Base-by-base conservation (phyloP, 2,113 vertebrate species). In the Carassius auratus region DNA sequence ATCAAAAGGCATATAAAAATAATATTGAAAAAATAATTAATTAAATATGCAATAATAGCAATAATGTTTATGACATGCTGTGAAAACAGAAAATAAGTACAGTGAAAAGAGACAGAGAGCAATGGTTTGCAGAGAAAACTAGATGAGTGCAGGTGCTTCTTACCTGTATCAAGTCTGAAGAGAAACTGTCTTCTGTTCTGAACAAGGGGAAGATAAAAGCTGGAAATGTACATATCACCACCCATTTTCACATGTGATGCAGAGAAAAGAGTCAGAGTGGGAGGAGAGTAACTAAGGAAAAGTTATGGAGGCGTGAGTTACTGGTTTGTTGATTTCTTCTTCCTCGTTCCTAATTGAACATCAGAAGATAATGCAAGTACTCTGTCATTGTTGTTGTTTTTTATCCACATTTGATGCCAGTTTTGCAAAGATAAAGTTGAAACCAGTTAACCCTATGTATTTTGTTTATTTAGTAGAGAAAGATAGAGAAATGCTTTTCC, bases 151-250 rank as follows among this genome's bases (percentile, higher is more conserved):
- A 26, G 19, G 48, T 64, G 57, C 52, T 8, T 52, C 71, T 38
- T 84, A 76, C 57, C 50, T 55, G 45, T 55, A 8, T 26, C 17
- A 85, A 50, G 75, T 78, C 26, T 64, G 61, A 26, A 52, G 76
- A 68, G 61, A 52, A 26, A 69, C 75, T 61, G 45, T 10, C 15
- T 30, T 1, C 36, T 84, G 68, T 10, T 42, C 59, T 38, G 52
- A 75, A 48, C 45, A 17, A 8, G 52, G 10, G 8, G 33, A 57
- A 33, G 0, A 36, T 62, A 77, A 83, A 33, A 8, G 1, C 17
- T 13, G 23, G 6, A 3, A 2, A 21, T 10, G 15, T 76, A 69
- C 33, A 48, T 48, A 17, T 71, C 19, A 71, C 62, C 64, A 33
- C 69, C 19, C 59, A 13, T 45, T 69, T 69, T 61, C 52, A 62